Conservation (phyloP, 2,888 invertebrate genomes). For the Plusia festucae region DNA sequence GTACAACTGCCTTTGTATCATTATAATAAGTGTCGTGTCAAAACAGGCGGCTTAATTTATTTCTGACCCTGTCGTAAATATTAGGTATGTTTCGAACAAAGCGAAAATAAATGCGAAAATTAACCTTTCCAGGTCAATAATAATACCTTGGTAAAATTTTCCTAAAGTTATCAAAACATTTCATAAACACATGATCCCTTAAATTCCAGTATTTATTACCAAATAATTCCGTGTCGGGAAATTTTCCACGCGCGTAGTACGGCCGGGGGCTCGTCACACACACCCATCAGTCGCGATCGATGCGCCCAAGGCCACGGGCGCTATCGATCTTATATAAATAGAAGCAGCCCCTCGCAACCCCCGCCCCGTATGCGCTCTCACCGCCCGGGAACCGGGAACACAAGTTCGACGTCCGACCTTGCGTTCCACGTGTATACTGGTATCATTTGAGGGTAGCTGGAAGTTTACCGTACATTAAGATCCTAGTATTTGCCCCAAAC, state of each 20-base stretch:
- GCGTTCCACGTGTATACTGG: conserved; percentile 67
- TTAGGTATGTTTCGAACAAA: neutral
- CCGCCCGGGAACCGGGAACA: conserved; percentile 49
- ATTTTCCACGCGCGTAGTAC: conserved; percentile 45
- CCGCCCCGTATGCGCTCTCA: conserved; percentile 50
- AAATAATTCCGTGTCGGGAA: conserved; percentile 24
- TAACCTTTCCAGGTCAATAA: neutral
- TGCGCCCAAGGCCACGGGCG: conserved; percentile 87
- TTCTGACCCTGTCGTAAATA: neutral
- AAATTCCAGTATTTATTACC: conserved; percentile 12
- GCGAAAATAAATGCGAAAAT: neutral
- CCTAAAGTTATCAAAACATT: neutral
- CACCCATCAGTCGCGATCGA: conserved; percentile 77
- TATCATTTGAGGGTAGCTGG: conserved; percentile 19
- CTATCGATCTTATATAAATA: conserved; percentile 87
- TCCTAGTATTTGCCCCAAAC: no score
- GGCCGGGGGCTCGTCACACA: conserved; percentile 82
- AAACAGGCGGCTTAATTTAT: neutral
- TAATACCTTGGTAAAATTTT: neutral
- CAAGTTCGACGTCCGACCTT: conserved; percentile 78
- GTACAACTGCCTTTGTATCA: neutral
- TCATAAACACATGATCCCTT: neutral
- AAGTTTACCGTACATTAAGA: conserved; percentile 1
- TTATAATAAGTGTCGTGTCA: neutral
- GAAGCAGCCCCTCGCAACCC: conserved; percentile 73